Conservation (phyloP, 2,888 invertebrate genomes). For the Euphydryas editha region DNA sequence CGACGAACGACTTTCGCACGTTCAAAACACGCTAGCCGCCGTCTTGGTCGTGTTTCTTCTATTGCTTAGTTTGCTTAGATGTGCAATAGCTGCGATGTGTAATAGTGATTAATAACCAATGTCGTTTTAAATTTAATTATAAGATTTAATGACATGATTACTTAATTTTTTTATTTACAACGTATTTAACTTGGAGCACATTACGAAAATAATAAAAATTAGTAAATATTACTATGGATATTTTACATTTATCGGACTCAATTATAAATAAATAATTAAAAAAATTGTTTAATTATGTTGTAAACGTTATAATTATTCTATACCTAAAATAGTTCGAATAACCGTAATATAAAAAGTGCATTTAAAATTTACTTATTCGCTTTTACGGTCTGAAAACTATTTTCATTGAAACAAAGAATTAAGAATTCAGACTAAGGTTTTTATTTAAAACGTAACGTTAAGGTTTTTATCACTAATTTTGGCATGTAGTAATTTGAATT, state of each 20-base stretch:
- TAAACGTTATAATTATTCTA: too few species aligned
- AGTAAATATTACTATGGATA: too few species aligned
- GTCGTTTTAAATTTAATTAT: conserved; percentile 3
- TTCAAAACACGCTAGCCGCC: conserved; percentile 47
- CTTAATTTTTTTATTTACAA: too few species aligned
- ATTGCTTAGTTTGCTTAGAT: conserved; percentile 31
- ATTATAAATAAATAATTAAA: too few species aligned
- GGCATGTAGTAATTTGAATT: conserved; percentile 22
- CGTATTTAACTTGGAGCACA: too few species aligned
- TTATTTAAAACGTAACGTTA: conserved; percentile 6
- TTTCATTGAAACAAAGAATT: not conserved
- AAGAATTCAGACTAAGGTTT: not conserved
- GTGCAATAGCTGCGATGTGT: conserved; percentile 14
- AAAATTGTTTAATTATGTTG: too few species aligned
- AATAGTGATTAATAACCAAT: conserved; percentile 8
- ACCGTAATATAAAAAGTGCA: not conserved
- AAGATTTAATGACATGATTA: not conserved
- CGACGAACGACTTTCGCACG: conserved; percentile 83
- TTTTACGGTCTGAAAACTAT: not conserved
- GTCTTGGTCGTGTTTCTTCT: conserved; percentile 29
- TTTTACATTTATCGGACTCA: too few species aligned
- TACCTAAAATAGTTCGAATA: too few species aligned
- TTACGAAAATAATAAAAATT: too few species aligned
- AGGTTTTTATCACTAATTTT: conserved; percentile 12
- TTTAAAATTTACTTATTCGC: not conserved